These are phyloP conservation scores for Peribatodes rhomboidaria DNA, from an alignment of 2,888 invertebrate genomes.

Conservation along the genomic window DNA sequence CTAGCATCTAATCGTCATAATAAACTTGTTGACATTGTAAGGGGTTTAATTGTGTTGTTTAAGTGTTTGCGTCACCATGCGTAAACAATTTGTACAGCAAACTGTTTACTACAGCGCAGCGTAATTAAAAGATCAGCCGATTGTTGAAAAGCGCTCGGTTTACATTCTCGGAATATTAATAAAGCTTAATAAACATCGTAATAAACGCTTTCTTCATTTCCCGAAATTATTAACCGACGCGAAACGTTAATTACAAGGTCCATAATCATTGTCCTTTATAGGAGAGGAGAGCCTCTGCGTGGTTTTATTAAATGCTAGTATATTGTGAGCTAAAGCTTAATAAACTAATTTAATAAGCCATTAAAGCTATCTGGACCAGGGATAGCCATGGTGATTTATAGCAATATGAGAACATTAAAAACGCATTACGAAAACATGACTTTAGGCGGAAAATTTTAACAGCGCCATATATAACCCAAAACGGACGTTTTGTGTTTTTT, in stretches of 20 bases:
- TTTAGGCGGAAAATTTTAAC: constrained; percentile 82
- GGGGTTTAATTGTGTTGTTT: background rate
- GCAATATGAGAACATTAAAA: constrained; percentile 86
- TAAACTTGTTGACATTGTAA: background rate
- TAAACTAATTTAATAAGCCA: constrained; percentile 84
- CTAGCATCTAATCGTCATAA: background rate
- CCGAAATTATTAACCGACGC: constrained; percentile 34
- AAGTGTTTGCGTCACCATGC: constrained; percentile 3
- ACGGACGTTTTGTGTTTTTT: constrained; percentile 71
- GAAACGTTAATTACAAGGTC: constrained; percentile 42
- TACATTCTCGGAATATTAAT: constrained; percentile 34
- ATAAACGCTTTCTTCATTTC: constrained; percentile 38
- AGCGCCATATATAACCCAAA: constrained; percentile 72
- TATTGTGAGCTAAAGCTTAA: constrained; percentile 62
- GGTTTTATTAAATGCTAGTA: constrained; percentile 57
- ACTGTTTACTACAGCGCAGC: constrained; percentile 8
- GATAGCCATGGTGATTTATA: constrained; percentile 83
- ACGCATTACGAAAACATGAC: constrained; percentile 86
- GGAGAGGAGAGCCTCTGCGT: constrained; percentile 48
- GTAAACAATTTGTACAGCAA: constrained; percentile 13
- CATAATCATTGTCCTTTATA: constrained; percentile 53
- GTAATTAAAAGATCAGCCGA: constrained; percentile 31
- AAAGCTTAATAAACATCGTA: constrained; percentile 31
- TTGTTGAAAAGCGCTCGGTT: constrained; percentile 18
- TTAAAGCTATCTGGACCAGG: constrained; percentile 85